Evolutionary conservation across 2,797 vertebrate genomes (phyloP), one percentile per base, ranked within the genome.

Genomic region (Epinephelus awoara): DNA sequence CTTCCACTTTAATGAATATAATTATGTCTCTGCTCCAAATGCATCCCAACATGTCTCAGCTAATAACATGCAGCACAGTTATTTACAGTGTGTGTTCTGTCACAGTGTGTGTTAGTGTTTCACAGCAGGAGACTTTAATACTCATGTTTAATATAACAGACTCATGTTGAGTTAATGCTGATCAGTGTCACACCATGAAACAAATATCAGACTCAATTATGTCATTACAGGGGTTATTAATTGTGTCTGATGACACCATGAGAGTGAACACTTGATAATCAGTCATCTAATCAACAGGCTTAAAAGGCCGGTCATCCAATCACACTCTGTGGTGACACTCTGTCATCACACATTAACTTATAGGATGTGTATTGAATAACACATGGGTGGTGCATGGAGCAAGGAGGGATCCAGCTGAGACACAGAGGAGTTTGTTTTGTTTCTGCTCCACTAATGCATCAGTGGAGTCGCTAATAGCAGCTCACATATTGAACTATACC

Each of bases 221-320:
- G 34, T 70, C 10, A 74, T 73, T 63, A 50, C n/a, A 58, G 14
- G 44, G 50, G 52, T 62, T 55, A 59, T 61, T 64, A 64, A 72
- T 59, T 54, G 63, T 27, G 62, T 58, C n/a, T 78, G 67, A 46
- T 73, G 68, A 70, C 46, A 54, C 25, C 71, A 54, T 25, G 34
- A 75, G 56, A 29, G 40, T 74, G 72, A 75, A 83, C 67, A 72
- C 17, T 61, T 19, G 11, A 57, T 69, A 77, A 80, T 85, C 54
- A 79, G n/a, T 64, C 64, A 52, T 69, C 67, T 81, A 61, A 76
- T 79, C 75, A 84, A 38, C 34, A 49, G 57, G 10, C 38, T 67
- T 54, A 51, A 81, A 75, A 46, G 64, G 34, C 64, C 19, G 52
- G 44, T 67, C 50, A 29, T 51, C 57, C 40, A 34, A 67, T 58